Percentiles rank a stretch among this genome's conserved stretches.
These are phyloP conservation scores for Neuroscelio doddi DNA, from an alignment of 2,888 invertebrate species.

Conservation along the genomic window DNA sequence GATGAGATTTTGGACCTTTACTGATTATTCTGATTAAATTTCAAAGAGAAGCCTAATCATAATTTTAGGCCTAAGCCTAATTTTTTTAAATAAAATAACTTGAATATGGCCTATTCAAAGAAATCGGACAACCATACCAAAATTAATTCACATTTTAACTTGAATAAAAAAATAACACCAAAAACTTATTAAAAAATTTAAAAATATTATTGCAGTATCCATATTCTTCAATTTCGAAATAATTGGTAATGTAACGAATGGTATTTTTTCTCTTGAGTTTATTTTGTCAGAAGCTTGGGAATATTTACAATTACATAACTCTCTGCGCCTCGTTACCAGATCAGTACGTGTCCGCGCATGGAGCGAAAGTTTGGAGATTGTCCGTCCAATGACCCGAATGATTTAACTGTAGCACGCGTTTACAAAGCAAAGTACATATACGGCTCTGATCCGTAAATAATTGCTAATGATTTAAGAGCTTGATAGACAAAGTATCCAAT, in stretches of 20 bases:
- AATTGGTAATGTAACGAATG: slow-evolving; percentile 21
- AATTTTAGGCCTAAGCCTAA: too few relatives aligned
- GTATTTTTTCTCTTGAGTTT: slow-evolving; percentile 26
- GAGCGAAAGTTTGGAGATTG: slow-evolving; percentile 51
- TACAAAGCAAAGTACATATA: slow-evolving; percentile 31
- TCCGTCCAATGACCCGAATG: slow-evolving; percentile 45
- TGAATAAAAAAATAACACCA: too few relatives aligned
- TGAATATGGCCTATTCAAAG: too few relatives aligned
- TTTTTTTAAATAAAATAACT: too few relatives aligned
- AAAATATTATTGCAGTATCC: too few relatives aligned
- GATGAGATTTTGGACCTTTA: too few relatives aligned
- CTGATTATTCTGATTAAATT: too few relatives aligned
- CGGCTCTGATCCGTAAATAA: slow-evolving; percentile 35
- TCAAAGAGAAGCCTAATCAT: too few relatives aligned
- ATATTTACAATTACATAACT: slow-evolving; percentile 32
- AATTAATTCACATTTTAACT: too few relatives aligned
- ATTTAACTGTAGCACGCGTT: slow-evolving; percentile 42
- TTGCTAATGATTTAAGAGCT: slow-evolving; percentile 37
- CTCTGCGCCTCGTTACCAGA: slow-evolving; percentile 40
- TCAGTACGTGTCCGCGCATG: slow-evolving; percentile 47
- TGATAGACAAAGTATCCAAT: slow-evolving; percentile 41
- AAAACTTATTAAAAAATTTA: too few relatives aligned
- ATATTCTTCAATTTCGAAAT: slow-evolving; percentile 28
- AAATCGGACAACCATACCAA: too few relatives aligned
- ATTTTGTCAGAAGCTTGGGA: slow-evolving; percentile 35